These are phyloP conservation scores for Griposia aprilina DNA, from an alignment of 2,888 invertebrate species.

Conservation along the genomic window DNA sequence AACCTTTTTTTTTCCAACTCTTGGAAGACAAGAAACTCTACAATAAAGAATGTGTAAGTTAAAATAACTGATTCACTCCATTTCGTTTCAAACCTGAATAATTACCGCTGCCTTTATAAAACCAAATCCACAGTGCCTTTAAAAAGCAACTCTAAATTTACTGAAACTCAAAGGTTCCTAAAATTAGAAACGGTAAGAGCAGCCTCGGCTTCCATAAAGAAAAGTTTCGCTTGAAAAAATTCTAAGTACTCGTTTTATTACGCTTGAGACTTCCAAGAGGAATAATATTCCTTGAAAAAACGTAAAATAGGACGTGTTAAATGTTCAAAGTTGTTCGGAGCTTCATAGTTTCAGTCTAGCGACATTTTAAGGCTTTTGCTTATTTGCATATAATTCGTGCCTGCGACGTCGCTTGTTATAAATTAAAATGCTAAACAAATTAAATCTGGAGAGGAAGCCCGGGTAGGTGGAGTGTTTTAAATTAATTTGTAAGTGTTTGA, in stretches of 20 bases:
- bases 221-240: conserved; percentile 56
- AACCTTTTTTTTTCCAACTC: background rate
- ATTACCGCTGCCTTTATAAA: conserved; percentile 46
- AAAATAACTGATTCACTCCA: conserved; percentile 45
- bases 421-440: conserved; percentile 58
- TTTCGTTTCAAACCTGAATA: conserved; percentile 35
- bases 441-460: conserved; percentile 37
- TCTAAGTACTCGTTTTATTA: conserved; percentile 59
- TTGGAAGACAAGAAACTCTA: background rate
- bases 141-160: conserved; percentile 56
- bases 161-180: conserved; percentile 52
- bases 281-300: conserved; percentile 59
- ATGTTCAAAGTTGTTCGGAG: conserved; percentile 45
- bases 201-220: conserved; percentile 31
- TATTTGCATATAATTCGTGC: conserved; percentile 53
- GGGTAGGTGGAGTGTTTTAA: conserved; percentile 38
- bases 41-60: conserved; percentile 18
- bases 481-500: conserved; percentile 57
- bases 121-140: conserved; percentile 38
- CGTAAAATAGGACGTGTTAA: conserved; percentile 49
- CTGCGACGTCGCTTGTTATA: conserved; percentile 44
- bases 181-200: conserved; percentile 50
- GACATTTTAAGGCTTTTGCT: conserved; percentile 50
- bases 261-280: conserved; percentile 42
- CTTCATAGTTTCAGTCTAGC: conserved; percentile 26